Evolutionary conservation across 2,797 vertebrate genomes (phyloP), one percentile per base, ranked within the genome.

Genomic region (Chelmon rostratus): DNA sequence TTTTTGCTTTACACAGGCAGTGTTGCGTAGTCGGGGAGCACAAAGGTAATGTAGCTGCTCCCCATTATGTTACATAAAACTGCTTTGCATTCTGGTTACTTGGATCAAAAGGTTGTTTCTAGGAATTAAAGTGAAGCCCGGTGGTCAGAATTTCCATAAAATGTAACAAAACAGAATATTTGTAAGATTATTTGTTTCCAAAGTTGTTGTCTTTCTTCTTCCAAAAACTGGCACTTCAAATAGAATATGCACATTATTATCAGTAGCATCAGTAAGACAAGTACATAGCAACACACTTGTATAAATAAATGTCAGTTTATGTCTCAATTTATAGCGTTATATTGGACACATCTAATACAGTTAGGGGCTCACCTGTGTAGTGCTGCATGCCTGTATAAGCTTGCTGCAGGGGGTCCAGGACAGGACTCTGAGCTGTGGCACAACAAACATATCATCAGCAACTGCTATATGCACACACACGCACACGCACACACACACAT

Each of bases 351-450:
- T 42, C 0, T 7, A 5, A 35, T 37, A 38, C 42, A 61, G 33
- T 9, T 2, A 0, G 52, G 37, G 46, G 23, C 94, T 90, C 78
- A 98, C 97, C 97, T 94, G 97, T 98, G 33, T 99, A 98, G 89
- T 99, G 98, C 92, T 98, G 97, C 97, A 99, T 97, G 82, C 98
- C 97, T 0, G 98, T 95, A 2, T 98, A 99, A 0, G 97, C 98
- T 84, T 98, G 98, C 91, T 98, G 97, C 81, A 99, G 94, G 54
- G 97, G 97, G 81, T 98, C 96, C 93, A 97, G 93, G 0, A 96
- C 97, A 0, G 98, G 97, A 94, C 97, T 98, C 95, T 98, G 97
- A 92, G 97, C 97, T 99, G 94, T 86, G 78, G 77, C 61, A 87
- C 64, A 85, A 47, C 57, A 86, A 87, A 86, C 56, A 88, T 66